Evolutionary conservation across 2,888 invertebrate species (phyloP).

Genomic region (Dascillus cervinus): DNA sequence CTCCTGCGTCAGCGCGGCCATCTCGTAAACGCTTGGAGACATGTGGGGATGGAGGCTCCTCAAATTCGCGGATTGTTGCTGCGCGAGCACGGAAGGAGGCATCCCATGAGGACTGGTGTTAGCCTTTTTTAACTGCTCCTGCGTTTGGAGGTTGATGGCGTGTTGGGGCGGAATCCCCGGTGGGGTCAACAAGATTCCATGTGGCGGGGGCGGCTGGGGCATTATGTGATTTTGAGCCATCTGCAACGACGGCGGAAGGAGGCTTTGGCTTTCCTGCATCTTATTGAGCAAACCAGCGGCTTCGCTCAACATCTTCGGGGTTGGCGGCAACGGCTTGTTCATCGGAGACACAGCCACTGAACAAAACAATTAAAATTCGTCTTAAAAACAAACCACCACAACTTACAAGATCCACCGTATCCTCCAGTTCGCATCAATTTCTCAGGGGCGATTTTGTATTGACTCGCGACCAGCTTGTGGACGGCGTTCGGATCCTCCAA

Average conservation of each 20-base stretch:
- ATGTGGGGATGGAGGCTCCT: conserved; percentile 74
- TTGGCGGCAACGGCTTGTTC: conserved; percentile 70
- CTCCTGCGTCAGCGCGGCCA: conserved; percentile 94
- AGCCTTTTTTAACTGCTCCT: conserved; percentile 51
- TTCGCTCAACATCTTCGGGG: conserved; percentile 70
- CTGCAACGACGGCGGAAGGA: conserved; percentile 49
- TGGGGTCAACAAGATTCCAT: conserved; percentile 65
- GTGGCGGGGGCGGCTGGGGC: conserved; percentile 47
- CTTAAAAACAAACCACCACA: neutral
- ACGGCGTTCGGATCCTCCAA: conserved; percentile 93
- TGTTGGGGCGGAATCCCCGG: conserved; percentile 72
- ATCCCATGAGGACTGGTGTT: conserved; percentile 49
- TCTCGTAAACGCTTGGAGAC: conserved; percentile 94
- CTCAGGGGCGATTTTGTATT: conserved; percentile 97
- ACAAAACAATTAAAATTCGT: too few relatives aligned
- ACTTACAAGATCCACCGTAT: conserved; percentile 73
- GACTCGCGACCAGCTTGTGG: conserved; percentile 90
- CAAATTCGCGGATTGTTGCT: conserved; percentile 54
- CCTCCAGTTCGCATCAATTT: conserved; percentile 94
- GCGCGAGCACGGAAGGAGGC: conserved; percentile 52
- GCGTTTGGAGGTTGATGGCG: conserved; percentile 56
- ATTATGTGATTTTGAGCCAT: conserved; percentile 41
- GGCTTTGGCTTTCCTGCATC: conserved; percentile 59
- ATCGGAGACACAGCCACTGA: conserved; percentile 25
- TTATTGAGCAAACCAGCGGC: conserved; percentile 58